Evolutionary conservation across 2,888 invertebrate genomes (phyloP), one percentile per base, ranked within the genome.

Genomic region (Atherix ibis): DNA sequence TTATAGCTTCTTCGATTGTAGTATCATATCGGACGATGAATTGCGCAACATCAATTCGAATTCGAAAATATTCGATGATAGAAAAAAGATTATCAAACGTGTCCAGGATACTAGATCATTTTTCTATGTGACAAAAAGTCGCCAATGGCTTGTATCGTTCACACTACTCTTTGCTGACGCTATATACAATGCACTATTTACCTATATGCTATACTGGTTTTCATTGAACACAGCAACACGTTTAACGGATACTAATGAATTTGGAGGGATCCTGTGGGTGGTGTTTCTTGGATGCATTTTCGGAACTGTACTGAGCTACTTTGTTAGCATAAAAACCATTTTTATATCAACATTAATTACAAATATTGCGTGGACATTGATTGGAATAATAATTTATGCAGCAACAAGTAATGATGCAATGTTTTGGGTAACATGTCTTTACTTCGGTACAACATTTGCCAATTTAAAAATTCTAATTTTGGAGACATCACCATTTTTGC

Each of bases 81-180:
- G 56, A 1, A 38, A 45, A 26, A 50, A 52, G 2, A 45, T 56
- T 4, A 53, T 56, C 22, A 53, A 52, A 36, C 47, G 47, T 4
- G 48, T 54, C 27, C 46, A 31, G n/a, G 31, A 36, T 16, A 31
- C 36, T 2, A 25, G 15, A 52, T 15, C 30, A 37, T 56, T 56
- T 43, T 55, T 56, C 38, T 56, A 56, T 38, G 51, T 56, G 12
- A 56, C 54, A 16, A 53, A 50, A 36, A 51, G 51, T 31, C 52
- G 52, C 32, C 54, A 53, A 37, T 56, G 55, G 56, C 49, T 49
- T 25, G 44, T 56, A 5, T 50, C 49, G 13, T 36, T 53, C 3
- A 36, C 56, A 28, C 37, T 56, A 6, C 41, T 56, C 9, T 53
- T 56, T 18, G 44, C 46, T 26, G 56, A 54, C 32, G 49, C 53